These are phyloP conservation scores for Anguilla megastoma DNA, from an alignment of 2,797 vertebrate species.

Conservation along the genomic window DNA sequence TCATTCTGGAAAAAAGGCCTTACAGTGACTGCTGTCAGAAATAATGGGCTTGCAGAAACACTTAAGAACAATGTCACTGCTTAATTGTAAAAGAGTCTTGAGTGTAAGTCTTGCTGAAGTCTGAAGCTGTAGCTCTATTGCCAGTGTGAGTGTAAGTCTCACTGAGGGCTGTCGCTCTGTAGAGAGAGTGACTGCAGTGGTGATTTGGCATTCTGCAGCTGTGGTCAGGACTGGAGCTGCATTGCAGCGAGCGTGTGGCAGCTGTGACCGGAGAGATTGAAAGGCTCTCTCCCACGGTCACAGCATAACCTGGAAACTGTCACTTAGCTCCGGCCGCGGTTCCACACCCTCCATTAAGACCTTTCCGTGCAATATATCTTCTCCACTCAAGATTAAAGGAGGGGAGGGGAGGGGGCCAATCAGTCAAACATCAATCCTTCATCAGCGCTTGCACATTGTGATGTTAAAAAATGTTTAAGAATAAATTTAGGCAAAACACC, in stretches of 20 bases:
- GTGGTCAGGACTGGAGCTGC: background rate
- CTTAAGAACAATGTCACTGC: background rate
- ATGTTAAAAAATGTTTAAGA: background rate
- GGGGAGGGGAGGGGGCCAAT: background rate
- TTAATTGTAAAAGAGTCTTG: background rate
- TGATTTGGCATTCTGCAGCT: background rate
- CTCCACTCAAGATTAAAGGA: background rate
- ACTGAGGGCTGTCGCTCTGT: background rate
- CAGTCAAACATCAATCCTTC: background rate
- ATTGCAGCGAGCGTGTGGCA: background rate
- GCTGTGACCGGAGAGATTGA: background rate
- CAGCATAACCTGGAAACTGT: background rate
- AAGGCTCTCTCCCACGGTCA: background rate
- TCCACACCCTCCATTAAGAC: background rate
- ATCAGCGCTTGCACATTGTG: background rate
- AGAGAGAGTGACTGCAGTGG: background rate
- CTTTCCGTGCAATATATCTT: background rate
- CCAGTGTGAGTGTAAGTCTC: background rate
- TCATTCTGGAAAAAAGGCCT: background rate
- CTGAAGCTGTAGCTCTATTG: background rate
- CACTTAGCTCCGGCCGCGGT: background rate
- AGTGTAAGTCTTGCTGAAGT: background rate
- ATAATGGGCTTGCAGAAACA: background rate
- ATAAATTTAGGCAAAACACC: background rate
- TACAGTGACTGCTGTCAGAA: background rate